A percentile compares a stretch with the other conserved stretches of the same genome.
Evolutionary conservation across 2,888 invertebrate species (phyloP).

Genomic region (Bimastos eiseni): DNA sequence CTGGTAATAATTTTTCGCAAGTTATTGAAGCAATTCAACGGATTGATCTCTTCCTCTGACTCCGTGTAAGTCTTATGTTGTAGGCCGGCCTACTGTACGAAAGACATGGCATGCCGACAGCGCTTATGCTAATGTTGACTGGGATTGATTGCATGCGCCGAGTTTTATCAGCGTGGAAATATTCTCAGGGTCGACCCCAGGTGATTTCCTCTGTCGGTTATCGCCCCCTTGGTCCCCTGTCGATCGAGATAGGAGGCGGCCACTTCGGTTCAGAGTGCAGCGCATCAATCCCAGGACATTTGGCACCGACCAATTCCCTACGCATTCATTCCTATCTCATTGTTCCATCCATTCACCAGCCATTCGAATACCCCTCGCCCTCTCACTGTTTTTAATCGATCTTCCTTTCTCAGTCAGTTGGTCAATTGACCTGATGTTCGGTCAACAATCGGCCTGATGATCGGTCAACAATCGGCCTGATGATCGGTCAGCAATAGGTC

Average conservation of each 20-base stretch:
- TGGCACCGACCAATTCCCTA: background rate
- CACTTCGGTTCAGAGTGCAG: slow-evolving; percentile 9
- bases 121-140: background rate
- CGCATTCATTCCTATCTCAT: background rate
- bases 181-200: background rate
- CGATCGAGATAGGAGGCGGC: background rate
- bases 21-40: background rate
- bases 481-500: too few species aligned
- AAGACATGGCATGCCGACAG: background rate
- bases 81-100: background rate
- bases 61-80: background rate
- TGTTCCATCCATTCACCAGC: slow-evolving; percentile 4
- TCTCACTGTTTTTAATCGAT: background rate
- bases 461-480: too few species aligned
- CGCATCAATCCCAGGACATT: slow-evolving; percentile 7
- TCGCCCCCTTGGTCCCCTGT: background rate
- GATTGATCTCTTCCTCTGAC: background rate
- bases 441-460: too few species aligned
- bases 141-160: background rate
- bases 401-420: background rate
- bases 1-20: background rate
- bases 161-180: background rate
- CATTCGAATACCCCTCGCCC: background rate
- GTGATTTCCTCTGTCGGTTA: background rate
- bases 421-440: background rate